Conservation (phyloP, 2,797 vertebrate species). For the Phataginus tricuspis region DNA sequence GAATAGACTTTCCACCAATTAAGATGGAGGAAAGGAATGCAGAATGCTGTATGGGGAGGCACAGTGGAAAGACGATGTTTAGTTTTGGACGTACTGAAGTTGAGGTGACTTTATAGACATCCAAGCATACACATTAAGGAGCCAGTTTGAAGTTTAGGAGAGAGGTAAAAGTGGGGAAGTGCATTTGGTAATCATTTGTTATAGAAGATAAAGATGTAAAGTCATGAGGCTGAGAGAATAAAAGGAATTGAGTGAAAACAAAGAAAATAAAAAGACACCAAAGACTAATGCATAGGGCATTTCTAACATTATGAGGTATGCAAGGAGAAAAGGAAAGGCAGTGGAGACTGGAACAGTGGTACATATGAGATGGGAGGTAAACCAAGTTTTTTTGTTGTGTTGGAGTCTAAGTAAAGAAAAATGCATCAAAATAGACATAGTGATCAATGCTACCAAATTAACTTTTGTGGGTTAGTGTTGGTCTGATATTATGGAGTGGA, state of each 20-base stretch:
- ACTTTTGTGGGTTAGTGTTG: neutral
- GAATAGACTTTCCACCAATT: neutral
- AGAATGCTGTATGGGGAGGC: neutral
- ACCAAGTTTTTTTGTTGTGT: neutral
- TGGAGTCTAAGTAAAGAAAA: neutral
- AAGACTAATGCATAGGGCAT: neutral
- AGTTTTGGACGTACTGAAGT: neutral
- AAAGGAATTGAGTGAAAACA: constrained; percentile 12
- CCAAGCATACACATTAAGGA: neutral
- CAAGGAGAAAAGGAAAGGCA: neutral
- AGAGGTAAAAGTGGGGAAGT: neutral
- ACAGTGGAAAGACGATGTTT: neutral
- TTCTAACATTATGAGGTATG: neutral
- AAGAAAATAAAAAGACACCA: neutral
- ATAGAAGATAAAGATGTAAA: neutral
- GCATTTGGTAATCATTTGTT: neutral
- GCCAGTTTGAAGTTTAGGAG: neutral
- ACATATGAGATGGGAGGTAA: neutral
- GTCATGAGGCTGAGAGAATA: neutral
- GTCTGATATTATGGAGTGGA: neutral
- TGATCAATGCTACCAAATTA: neutral
- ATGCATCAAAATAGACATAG: neutral
- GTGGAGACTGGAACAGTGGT: neutral
- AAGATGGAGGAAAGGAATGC: neutral
- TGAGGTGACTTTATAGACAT: neutral